Percentiles rank a stretch among this genome's conserved stretches.
Conservation (phyloP, 1,140 invertebrate species). For the Acromyrmex charruanus region DNA sequence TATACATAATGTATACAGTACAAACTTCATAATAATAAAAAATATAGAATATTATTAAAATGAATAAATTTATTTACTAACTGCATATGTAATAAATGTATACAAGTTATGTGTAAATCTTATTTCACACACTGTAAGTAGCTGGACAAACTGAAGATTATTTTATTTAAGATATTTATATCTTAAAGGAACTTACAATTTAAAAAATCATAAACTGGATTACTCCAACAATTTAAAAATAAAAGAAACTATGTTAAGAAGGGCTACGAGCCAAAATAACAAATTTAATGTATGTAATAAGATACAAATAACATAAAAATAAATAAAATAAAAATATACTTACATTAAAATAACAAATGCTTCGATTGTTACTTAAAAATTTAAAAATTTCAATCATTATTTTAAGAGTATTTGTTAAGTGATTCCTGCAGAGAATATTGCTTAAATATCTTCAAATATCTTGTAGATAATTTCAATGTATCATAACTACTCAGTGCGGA, state of each 20-base stretch:
- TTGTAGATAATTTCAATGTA: background rate
- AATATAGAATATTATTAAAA: background rate
- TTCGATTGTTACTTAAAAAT: no score
- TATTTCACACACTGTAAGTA: background rate
- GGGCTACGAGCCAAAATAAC: no score
- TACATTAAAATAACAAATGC: no score
- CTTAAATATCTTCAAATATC: background rate
- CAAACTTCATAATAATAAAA: background rate
- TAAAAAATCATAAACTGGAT: background rate
- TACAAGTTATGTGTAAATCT: background rate
- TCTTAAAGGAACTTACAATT: background rate
- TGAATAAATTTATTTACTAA: background rate
- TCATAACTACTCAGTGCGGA: background rate
- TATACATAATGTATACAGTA: no score
- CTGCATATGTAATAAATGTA: background rate
- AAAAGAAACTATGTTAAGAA: no score
- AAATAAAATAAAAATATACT: no score
- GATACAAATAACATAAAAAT: no score
- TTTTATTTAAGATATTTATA: background rate
- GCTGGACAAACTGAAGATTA: background rate
- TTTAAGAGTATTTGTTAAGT: background rate
- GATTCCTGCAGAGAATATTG: conserved; percentile 9
- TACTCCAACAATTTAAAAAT: background rate
- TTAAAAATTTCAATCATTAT: background rate
- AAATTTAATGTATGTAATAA: no score